phyloP scores from a whole-genome alignment of 2,888 invertebrate genomes.

The Tetheella fluctuosa region DNA sequence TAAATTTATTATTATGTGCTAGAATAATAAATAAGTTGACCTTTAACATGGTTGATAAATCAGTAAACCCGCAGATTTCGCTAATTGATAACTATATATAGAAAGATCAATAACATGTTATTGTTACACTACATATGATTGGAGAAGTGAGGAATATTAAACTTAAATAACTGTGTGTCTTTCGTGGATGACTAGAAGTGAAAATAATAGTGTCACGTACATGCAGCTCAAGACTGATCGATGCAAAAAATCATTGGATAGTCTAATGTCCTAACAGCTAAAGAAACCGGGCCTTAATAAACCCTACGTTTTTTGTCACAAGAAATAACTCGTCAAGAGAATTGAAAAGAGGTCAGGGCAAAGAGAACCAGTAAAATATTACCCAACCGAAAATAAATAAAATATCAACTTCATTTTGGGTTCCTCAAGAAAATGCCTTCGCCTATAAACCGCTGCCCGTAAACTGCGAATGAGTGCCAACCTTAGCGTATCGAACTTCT shows the following conservation, averaged over 20 bases:
- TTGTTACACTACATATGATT: too few relatives aligned
- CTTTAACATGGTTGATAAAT: too few relatives aligned
- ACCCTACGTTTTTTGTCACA: not conserved
- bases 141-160: too few relatives aligned
- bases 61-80: too few relatives aligned
- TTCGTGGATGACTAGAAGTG: too few relatives aligned
- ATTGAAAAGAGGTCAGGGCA: slow-evolving; percentile 2
- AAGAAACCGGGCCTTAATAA: not conserved
- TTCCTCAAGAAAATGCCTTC: not conserved
- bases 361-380: not conserved
- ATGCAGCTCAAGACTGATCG: too few relatives aligned
- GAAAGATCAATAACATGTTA: too few relatives aligned
- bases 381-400: slow-evolving; percentile 5
- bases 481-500: slow-evolving; percentile 12
- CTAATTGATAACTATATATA: too few relatives aligned
- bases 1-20: too few relatives aligned
- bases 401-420: slow-evolving; percentile 1
- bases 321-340: not conserved
- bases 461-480: slow-evolving; percentile 10
- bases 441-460: not conserved
- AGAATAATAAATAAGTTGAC: too few relatives aligned
- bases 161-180: too few relatives aligned
- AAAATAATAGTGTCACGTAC: too few relatives aligned
- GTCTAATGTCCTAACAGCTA: not conserved
- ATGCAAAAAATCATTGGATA: not conserved